Evolutionary conservation across 2,888 invertebrate genomes (phyloP), one percentile per base, ranked within the genome.

Genomic region (Drosophila stalkeri): DNA sequence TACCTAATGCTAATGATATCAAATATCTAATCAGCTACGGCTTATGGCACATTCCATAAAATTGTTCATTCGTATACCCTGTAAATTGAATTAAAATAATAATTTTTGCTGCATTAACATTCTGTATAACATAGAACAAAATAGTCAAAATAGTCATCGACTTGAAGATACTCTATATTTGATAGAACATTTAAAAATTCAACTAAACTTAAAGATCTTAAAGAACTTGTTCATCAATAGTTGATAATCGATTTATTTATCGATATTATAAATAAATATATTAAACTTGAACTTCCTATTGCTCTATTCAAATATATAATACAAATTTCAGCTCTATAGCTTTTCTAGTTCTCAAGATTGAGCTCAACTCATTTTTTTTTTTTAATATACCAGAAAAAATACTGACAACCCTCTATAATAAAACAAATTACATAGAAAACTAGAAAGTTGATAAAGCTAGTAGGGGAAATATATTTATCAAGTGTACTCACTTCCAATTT

Each of bases 401-500:
- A 23, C 1, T 23, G 23, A 23, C 20, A 46, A 14, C n/a, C 11
- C n/a, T 31, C 2, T 31, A 11, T 31, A 27, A 39, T 31, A 12
- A 8, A 43, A 5, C 12, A 3, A 51, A 8, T 51, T 12, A 20
- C 33, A 33, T 14, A 12, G 20, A 27, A n/a, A 47, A 23, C 7
- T 11, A 33, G 51, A 51, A 51, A 23, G 52, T 35, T 54, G 52
- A 54, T 54, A 37, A 37, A 23, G 20, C n/a, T 33, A 39, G 27
- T 11, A 12, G 12, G 11, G 18, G 20, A 3, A 46, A 20, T 5
- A 9, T n/a, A 43, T 66, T 59, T 59, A 44, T 55, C n/a, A 56
- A 37, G 23, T 27, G 8, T 27, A n/a, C 9, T 16, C 51, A 55
- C 44, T 33, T 4, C 3, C 51, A 43, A 47, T 52, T 76, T 64